Base-by-base conservation (phyloP, 2,113 vertebrate species). In the Melanocharis versteri region DNA sequence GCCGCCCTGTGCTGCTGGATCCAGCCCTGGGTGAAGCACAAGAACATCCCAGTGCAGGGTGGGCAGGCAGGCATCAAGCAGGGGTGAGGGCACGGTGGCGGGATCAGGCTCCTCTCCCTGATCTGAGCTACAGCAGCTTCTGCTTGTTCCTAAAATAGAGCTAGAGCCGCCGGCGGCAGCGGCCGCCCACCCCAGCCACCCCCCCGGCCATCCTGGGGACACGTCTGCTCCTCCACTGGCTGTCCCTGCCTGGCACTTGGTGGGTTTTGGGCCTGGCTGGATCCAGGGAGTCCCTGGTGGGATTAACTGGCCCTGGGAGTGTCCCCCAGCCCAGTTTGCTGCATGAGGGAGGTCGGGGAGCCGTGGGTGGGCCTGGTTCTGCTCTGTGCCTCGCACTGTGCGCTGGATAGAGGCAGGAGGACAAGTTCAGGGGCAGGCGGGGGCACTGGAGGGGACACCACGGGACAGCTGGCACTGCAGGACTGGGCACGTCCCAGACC, bases 201-300 rank as follows among this genome's bases (percentile, higher is more conserved):
- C 42, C 14, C 2, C n/a, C 0, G 1, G 40, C 53, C 73, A 2
- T 6, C 6, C 3, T 5, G 2, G 35, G 82, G 39, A 65, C 54
- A 3, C 0, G 0, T 21, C n/a, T 68, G 50, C 28, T 75, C 45
- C 47, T 37, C 42, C 44, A 3, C 21, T 0, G 0, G 5, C 28
- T 16, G 1, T 15, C 68, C 40, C 42, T 33, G 40, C 58, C 26
- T 4, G 8, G 27, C 76, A 11, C 9, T 1, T 5, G 42, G 26
- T 6, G 54, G 35, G 7, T 30, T 60, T 83, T 83, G 66, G 53
- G 35, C 4, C 35, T 2, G 5, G 4, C 24, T 0, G 14, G 8
- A n/a, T 50, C 40, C 37, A n/a, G 58, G 60, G 50, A 26, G 16
- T 26, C 15, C 24, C 56, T 26, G 22, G 11, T 1, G 27, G 69